Percentiles rank a stretch among this genome's conserved stretches.
Evolutionary conservation across 2,113 vertebrate species (phyloP).

Genomic region (Leptodactylus fuscus): DNA sequence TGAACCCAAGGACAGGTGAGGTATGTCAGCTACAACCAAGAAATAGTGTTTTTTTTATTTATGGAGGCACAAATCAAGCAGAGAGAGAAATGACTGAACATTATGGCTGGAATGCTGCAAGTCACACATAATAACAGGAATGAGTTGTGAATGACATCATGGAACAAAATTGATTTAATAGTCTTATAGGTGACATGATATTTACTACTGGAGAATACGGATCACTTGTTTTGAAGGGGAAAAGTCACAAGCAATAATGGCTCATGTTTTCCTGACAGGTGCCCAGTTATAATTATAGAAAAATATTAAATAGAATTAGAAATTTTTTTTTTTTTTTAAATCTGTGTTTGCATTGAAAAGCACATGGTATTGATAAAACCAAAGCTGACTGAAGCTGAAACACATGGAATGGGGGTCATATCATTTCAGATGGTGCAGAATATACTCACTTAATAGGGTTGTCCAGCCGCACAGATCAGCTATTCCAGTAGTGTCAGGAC

Average conservation of each 20-base stretch:
- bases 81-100: background rate
- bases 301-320: background rate
- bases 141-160: constrained; percentile 5
- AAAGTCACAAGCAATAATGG: background rate
- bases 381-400: no score
- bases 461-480: no score
- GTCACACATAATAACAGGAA: background rate
- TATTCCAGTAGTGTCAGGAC: no score
- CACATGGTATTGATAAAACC: background rate
- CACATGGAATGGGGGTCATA: background rate
- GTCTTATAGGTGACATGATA: background rate
- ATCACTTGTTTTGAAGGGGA: background rate
- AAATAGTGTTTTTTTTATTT: background rate
- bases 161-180: constrained; percentile 41
- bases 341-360: background rate
- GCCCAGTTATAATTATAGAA: background rate
- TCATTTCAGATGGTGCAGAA: background rate
- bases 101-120: background rate
- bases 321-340: no score
- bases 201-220: background rate
- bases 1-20: background rate
- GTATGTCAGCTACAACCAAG: constrained; percentile 10
- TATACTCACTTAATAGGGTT: no score
- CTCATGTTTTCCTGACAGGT: background rate
- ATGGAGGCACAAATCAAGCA: background rate